Evolutionary conservation across 2,888 invertebrate species (phyloP), one percentile per base, ranked within the genome.

Genomic region (Tupiocoris notatus): DNA sequence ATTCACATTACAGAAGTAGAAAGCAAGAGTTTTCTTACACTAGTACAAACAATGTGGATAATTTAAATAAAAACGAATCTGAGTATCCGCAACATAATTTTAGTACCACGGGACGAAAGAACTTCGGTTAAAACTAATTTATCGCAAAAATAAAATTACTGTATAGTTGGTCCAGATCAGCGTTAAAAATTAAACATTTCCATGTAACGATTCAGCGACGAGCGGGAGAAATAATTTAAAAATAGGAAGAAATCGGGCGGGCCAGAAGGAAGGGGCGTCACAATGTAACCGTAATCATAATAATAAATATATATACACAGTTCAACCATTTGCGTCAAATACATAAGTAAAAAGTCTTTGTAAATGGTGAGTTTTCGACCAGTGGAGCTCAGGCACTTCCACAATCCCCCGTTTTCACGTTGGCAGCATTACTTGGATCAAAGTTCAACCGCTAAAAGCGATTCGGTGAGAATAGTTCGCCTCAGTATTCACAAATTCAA

Each of bases 341-440:
- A 73, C 3, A 24, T 62, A 73, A 39, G 39, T 39, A 39, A 39
- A 39, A 63, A 73, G 73, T 73, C 73, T 54, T 39, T 73, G 56
- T 39, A 73, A 39, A 62, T 58, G 61, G 18, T 25, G 62, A 73
- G 73, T 73, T 73, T 73, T 39, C 39, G 62, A 62, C 73, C 73
- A 25, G 63, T 25, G 73, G 73, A 73, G 73, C 73, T 61, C 73
- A 73, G 73, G 73, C 73, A 73, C 73, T 73, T 73, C 62, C 73
- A 73, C 73, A 73, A 73, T 73, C 73, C 73, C 17, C 73, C 73
- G 56, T 54, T n/a, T 59, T 59, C 59, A 59, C 20, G n/a, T 6
- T 59, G 59, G 3, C 3, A 59, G 17, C 59, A 59, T 9, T 59
- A 59, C 39, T 39, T 12, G 39, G 39, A 39, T 39, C 39, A 39